phyloP scores from a whole-genome alignment of 1,140 invertebrate genomes.

The Bombus waltoni region DNA sequence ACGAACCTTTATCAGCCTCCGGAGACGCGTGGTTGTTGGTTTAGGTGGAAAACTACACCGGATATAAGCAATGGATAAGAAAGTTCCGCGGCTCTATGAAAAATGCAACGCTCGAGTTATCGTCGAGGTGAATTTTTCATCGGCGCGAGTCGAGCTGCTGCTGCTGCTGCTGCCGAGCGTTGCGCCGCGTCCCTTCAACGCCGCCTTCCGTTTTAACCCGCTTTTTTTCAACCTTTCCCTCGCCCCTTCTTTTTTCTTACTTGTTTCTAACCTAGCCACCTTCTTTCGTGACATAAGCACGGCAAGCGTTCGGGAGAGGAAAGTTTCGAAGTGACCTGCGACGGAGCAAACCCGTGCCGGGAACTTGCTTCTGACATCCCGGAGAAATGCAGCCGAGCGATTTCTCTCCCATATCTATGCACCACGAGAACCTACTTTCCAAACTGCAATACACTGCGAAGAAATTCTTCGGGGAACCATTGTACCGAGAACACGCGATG shows the following conservation, averaged over 20 bases:
- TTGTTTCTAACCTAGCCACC: neutral
- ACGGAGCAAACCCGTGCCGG: neutral
- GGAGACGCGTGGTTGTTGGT: constrained; percentile 71
- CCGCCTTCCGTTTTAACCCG: neutral
- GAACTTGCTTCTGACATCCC: constrained; percentile 17
- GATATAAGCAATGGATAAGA: constrained; percentile 80
- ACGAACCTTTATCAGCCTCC: constrained; percentile 75
- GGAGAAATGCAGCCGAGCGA: neutral
- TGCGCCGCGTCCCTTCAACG: constrained; percentile 1
- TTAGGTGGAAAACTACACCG: constrained; percentile 75
- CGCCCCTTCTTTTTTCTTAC: neutral
- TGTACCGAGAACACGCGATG: constrained; percentile 12
- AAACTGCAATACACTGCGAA: constrained; percentile 10
- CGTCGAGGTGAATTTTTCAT: constrained; percentile 81
- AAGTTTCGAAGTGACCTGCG: constrained; percentile 31
- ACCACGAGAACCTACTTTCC: constrained; percentile 15
- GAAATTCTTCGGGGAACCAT: constrained; percentile 22
- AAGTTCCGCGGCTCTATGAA: constrained; percentile 79
- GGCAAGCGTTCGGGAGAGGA: neutral
- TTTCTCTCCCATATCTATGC: constrained; percentile 20
- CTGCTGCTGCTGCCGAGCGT: constrained; percentile 37
- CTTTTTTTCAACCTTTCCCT: neutral
- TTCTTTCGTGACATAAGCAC: neutral
- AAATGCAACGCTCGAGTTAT: constrained; percentile 81
- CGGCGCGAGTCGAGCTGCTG: constrained; percentile 60